Percentiles rank a stretch among this genome's conserved stretches.
Conservation (phyloP, 2,797 vertebrate species). For the Liasis olivaceus region DNA sequence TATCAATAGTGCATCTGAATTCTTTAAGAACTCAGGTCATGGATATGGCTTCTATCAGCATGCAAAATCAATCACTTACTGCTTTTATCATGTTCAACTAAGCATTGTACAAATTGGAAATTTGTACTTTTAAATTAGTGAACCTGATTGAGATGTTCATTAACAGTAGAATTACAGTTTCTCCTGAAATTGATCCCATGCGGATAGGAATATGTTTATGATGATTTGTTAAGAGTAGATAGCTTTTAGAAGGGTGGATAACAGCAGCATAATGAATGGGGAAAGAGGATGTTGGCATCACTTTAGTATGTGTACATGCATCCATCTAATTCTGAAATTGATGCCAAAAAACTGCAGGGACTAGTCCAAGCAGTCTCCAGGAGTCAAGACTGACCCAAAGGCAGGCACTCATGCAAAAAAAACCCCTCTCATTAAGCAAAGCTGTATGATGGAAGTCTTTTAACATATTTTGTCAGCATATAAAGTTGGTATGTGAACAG, state of each 20-base stretch:
- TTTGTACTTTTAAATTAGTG: background rate
- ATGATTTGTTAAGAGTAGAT: background rate
- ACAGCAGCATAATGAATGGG: background rate
- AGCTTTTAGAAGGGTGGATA: background rate
- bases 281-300: background rate
- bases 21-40: background rate
- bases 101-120: background rate
- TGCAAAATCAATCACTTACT: background rate
- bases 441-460: background rate
- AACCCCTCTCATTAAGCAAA: background rate
- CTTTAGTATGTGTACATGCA: background rate
- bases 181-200: background rate
- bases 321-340: background rate
- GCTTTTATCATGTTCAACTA: background rate
- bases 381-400: background rate
- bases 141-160: background rate
- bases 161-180: background rate
- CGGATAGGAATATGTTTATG: too few species aligned
- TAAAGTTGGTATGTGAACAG: background rate
- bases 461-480: background rate
- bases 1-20: conserved; percentile 9
- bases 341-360: background rate
- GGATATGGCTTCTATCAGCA: background rate
- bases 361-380: background rate
- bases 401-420: background rate